Evolutionary conservation across 2,113 vertebrate species (phyloP).

Genomic region (Telmatochromis brachygnathus): DNA sequence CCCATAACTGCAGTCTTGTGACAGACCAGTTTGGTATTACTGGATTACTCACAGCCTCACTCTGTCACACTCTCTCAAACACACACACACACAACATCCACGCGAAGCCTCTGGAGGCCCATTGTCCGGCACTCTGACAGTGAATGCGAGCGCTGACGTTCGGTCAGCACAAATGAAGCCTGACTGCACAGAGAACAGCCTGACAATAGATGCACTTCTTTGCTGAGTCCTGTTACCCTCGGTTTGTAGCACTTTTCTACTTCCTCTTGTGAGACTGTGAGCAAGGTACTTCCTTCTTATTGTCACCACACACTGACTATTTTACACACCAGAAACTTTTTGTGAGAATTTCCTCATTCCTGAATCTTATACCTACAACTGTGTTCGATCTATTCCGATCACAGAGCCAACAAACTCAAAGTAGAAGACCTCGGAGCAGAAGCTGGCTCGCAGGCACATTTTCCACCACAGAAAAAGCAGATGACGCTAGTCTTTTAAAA

Average conservation of each 20-base stretch:
- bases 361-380: background rate
- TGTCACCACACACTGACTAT: background rate
- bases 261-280: background rate
- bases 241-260: background rate
- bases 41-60: slow-evolving; percentile 33
- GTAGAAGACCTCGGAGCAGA: background rate
- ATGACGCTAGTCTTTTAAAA: background rate
- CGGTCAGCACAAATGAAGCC: slow-evolving; percentile 34
- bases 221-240: background rate
- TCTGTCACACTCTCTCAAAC: background rate
- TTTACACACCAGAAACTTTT: background rate
- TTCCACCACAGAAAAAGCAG: background rate
- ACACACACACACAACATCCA: background rate
- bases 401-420: background rate
- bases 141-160: background rate
- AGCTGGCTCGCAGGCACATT: background rate
- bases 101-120: background rate
- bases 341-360: background rate
- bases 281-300: background rate
- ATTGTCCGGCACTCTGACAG: slow-evolving; percentile 18
- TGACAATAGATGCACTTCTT: background rate
- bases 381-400: background rate
- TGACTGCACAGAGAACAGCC: background rate
- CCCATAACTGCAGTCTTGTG: slow-evolving; percentile 57
- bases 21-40: slow-evolving; percentile 36